phyloP scores from a whole-genome alignment of 2,888 invertebrate genomes.

The Acleris sparsana region DNA sequence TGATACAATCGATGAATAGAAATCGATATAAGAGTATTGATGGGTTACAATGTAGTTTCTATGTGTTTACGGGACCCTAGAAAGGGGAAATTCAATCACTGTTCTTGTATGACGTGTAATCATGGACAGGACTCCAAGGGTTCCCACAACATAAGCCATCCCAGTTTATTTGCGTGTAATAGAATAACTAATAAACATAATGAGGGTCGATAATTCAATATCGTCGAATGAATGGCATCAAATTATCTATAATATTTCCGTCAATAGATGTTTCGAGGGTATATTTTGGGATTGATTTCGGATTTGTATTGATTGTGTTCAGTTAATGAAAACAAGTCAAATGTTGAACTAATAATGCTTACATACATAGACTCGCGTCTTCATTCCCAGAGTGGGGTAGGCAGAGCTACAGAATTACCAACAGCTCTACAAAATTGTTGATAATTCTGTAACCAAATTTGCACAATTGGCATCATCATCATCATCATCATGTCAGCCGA shows the following conservation, averaged over 20 bases:
- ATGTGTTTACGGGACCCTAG: constrained; percentile 12
- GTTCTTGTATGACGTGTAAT: constrained; percentile 14
- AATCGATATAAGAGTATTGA: neutral
- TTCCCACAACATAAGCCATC: constrained; percentile 1
- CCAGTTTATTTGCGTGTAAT: constrained; percentile 12
- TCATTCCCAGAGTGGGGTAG: too few relatives aligned
- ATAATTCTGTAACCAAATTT: too few relatives aligned
- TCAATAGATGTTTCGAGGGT: neutral
- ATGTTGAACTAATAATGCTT: too few relatives aligned
- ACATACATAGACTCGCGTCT: too few relatives aligned
- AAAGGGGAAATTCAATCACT: constrained; percentile 26
- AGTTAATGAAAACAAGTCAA: too few relatives aligned
- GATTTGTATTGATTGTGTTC: neutral
- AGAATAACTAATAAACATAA: constrained; percentile 26
- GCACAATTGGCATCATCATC: too few relatives aligned
- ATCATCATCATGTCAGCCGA: too few relatives aligned
- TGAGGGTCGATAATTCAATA: constrained; percentile 22
- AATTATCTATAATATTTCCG: constrained; percentile 6
- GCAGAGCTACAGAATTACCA: too few relatives aligned
- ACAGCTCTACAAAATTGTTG: too few relatives aligned
- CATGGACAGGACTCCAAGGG: neutral
- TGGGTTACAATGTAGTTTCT: neutral
- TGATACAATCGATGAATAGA: neutral
- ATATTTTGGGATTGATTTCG: neutral
- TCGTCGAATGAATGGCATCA: constrained; percentile 8